phyloP scores from a whole-genome alignment of 2,888 invertebrate genomes.

The Tenthredo mesomela region DNA sequence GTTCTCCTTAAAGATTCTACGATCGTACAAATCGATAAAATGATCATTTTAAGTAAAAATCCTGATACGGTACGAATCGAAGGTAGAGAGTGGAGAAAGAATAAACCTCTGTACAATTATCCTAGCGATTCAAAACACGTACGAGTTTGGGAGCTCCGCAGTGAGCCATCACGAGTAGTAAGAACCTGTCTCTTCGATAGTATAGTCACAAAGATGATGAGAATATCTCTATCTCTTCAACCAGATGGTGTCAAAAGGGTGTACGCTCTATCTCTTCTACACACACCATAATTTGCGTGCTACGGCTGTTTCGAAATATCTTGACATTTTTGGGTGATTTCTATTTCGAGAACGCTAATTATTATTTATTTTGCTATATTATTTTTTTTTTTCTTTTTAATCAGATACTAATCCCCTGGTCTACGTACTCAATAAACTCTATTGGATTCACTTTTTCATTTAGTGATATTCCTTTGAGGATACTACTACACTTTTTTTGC shows the following conservation, averaged over 20 bases:
- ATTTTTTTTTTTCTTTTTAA: too few species aligned
- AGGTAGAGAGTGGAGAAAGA: slow-evolving; percentile 30
- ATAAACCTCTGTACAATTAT: slow-evolving; percentile 17
- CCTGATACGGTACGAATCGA: slow-evolving; percentile 20
- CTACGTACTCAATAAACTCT: too few species aligned
- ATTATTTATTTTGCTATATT: too few species aligned
- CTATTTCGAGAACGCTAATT: too few species aligned
- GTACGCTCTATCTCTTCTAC: slow-evolving; percentile 18
- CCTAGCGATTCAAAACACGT: slow-evolving; percentile 32
- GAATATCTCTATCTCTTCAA: slow-evolving; percentile 1
- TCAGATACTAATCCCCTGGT: too few species aligned
- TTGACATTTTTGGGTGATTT: background rate
- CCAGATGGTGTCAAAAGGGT: slow-evolving; percentile 16
- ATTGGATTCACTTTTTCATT: too few species aligned
- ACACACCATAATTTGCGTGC: background rate
- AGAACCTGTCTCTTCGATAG: background rate
- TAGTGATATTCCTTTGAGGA: too few species aligned
- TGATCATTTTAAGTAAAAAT: slow-evolving; percentile 34
- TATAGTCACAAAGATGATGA: slow-evolving; percentile 28
- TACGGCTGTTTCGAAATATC: background rate
- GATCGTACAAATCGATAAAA: slow-evolving; percentile 15
- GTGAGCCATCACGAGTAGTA: background rate
- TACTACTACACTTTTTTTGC: too few species aligned
- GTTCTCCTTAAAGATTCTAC: slow-evolving; percentile 41
- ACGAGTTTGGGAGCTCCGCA: slow-evolving; percentile 29